A percentile compares a stretch with the other conserved stretches of the same genome.
Evolutionary conservation across 2,797 vertebrate species (phyloP).

Genomic region (Pangasius mekongensis): DNA sequence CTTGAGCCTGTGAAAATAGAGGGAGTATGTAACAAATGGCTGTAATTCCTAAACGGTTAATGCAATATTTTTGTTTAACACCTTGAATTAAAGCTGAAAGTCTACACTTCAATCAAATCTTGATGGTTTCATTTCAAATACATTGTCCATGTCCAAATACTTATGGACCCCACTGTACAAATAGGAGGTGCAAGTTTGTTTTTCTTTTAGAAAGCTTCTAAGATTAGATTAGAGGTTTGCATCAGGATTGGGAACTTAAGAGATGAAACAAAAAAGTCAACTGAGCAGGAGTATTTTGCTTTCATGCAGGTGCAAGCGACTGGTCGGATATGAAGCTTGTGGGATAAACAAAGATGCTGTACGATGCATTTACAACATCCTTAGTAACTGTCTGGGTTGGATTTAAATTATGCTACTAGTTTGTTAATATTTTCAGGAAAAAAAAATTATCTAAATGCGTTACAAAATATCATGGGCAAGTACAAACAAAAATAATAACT

Average conservation of each 20-base stretch:
- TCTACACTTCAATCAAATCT: no score
- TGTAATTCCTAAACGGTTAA: no score
- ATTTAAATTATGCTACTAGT: neutral
- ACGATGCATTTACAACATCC: neutral
- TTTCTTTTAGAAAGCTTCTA: neutral
- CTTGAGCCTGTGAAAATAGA: no score
- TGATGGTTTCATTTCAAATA: no score
- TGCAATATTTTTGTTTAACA: no score
- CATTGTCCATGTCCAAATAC: no score
- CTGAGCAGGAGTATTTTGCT: neutral
- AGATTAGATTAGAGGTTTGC: neutral
- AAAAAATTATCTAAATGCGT: neutral
- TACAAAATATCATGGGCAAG: neutral
- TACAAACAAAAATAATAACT: neutral
- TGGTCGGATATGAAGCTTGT: neutral
- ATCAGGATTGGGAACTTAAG: neutral
- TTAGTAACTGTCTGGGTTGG: neutral
- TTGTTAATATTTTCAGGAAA: neutral
- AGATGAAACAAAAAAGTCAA: neutral
- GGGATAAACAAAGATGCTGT: no score
- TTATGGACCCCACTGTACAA: neutral
- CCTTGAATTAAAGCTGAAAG: no score
- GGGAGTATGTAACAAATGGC: no score
- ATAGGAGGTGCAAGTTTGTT: neutral
- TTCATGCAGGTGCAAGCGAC: neutral